phyloP scores from a whole-genome alignment of 2,113 vertebrate species.

The Microtus montanus region DNA sequence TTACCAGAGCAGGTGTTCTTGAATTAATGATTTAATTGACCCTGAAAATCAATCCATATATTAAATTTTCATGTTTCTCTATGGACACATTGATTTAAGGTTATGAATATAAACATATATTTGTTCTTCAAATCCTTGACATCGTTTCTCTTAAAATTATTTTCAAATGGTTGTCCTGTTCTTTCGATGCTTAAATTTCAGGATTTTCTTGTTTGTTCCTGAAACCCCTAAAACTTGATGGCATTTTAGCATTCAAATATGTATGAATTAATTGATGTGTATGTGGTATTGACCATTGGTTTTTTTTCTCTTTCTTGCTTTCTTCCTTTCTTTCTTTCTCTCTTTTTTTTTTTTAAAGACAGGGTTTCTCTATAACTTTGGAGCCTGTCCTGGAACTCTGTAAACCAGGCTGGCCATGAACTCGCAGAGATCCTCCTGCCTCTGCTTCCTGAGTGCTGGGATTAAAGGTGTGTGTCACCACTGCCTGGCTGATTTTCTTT shows the following conservation, averaged over 20 bases:
- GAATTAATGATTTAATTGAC: constrained; percentile 58
- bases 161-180: neutral
- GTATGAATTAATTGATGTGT: neutral
- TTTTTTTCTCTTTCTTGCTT: too few species aligned
- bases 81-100: neutral
- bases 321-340: too few species aligned
- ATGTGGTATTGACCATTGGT: neutral
- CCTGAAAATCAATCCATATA: neutral
- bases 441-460: too few species aligned
- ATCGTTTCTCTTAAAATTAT: constrained; percentile 14
- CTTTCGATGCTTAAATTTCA: neutral
- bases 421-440: too few species aligned
- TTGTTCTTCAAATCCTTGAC: constrained; percentile 35
- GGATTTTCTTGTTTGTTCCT: constrained; percentile 49
- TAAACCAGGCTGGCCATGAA: too few species aligned
- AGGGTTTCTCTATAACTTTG: too few species aligned
- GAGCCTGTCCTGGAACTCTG: too few species aligned
- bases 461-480: too few species aligned
- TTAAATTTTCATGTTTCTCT: constrained; percentile 57
- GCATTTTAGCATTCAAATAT: constrained; percentile 40
- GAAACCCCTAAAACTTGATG: constrained; percentile 9
- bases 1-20: constrained; percentile 3
- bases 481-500: neutral
- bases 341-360: neutral
- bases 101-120: constrained; percentile 39